Percentiles rank a stretch among this genome's conserved stretches.
These are phyloP conservation scores for Zaprionus davidi DNA, from an alignment of 1,140 invertebrate genomes.

Conservation along the genomic window DNA sequence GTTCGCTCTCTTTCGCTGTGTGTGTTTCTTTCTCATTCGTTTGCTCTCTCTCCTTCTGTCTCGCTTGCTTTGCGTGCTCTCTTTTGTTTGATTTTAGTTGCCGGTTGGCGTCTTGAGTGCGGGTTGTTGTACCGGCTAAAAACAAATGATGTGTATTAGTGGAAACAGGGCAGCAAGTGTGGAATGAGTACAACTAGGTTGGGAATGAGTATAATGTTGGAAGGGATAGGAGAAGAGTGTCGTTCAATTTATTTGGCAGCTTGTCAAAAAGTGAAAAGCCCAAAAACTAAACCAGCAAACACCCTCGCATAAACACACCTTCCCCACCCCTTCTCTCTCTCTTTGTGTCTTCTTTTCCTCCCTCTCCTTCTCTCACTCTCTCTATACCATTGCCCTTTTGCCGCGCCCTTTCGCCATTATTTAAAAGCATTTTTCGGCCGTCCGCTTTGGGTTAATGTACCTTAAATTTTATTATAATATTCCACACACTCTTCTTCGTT, in stretches of 20 bases:
- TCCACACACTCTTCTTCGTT: constrained; percentile 52
- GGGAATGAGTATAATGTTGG: neutral
- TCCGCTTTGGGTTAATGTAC: constrained; percentile 73
- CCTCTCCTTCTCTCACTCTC: neutral
- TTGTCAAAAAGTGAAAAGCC: constrained; percentile 40
- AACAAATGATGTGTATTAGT: constrained; percentile 42
- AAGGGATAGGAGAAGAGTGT: no score
- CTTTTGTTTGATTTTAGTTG: constrained; percentile 22
- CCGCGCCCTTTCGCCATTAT: constrained; percentile 36
- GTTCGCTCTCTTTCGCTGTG: constrained; percentile 26
- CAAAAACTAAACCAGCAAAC: neutral
- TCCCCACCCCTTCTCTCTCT: neutral
- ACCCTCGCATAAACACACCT: neutral
- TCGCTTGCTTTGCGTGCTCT: constrained; percentile 16
- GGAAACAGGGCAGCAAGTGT: neutral
- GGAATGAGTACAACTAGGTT: neutral
- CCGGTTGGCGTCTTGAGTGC: constrained; percentile 44
- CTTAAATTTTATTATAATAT: constrained; percentile 81
- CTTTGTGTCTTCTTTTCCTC: neutral
- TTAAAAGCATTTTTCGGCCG: constrained; percentile 23
- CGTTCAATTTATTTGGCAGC: constrained; percentile 25
- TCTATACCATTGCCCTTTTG: constrained; percentile 10
- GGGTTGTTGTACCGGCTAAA: constrained; percentile 59
- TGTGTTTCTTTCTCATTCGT: neutral
- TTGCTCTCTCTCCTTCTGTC: constrained; percentile 23